phyloP scores from a whole-genome alignment of 2,888 invertebrate species.

The Griposia aprilina region DNA sequence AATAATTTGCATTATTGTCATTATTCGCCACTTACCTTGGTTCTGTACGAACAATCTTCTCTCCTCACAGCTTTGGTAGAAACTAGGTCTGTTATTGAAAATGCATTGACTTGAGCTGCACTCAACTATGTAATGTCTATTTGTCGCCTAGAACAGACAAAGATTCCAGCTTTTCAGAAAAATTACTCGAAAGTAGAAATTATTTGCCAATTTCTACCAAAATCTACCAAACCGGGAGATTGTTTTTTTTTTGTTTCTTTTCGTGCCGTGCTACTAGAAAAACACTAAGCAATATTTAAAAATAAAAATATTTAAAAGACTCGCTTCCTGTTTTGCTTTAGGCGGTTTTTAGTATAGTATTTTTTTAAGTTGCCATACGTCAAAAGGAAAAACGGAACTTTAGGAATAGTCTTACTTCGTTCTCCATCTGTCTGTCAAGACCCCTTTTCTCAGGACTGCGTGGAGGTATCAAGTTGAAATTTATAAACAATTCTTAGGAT shows the following conservation, averaged over 20 bases:
- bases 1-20: neutral
- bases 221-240: no score
- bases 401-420: no score
- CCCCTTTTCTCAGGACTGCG: no score
- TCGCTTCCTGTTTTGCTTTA: neutral
- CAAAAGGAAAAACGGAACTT: neutral
- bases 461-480: no score
- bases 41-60: neutral
- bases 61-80: neutral
- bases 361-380: neutral
- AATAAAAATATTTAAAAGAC: neutral
- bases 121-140: neutral
- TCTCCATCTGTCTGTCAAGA: no score
- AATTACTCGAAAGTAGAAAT: neutral
- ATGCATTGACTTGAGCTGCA: neutral
- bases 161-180: neutral
- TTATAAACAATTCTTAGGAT: no score
- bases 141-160: neutral
- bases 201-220: neutral
- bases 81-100: neutral
- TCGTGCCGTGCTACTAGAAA: neutral
- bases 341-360: neutral
- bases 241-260: neutral
- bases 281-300: neutral
- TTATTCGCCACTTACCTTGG: neutral